phyloP scores from a whole-genome alignment of 2,888 invertebrate species.

The Drosophila demipolita region DNA sequence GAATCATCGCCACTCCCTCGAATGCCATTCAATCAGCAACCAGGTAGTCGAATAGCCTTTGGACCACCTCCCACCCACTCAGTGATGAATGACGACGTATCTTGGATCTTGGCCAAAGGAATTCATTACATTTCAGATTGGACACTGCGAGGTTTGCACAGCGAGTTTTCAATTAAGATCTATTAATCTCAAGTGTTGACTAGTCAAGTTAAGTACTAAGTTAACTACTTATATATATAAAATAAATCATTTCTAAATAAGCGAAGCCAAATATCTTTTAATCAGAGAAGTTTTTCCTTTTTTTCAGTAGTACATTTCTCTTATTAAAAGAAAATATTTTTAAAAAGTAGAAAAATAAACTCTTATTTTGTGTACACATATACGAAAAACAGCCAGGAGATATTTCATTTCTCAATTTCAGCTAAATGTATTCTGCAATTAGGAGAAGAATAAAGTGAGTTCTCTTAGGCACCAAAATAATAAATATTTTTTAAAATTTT shows the following conservation, averaged over 20 bases:
- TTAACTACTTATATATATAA: not conserved
- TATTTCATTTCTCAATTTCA: no score
- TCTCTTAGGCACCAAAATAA: no score
- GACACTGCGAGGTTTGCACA: conserved; percentile 32
- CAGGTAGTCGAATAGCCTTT: conserved; percentile 50
- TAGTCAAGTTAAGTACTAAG: not conserved
- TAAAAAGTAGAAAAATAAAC: not conserved
- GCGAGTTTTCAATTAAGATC: not conserved
- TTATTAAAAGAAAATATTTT: not conserved
- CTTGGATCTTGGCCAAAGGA: conserved; percentile 64
- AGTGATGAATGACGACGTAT: conserved; percentile 60
- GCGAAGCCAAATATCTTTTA: not conserved
- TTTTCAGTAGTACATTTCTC: not conserved
- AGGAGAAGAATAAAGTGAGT: not conserved
- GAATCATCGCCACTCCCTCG: conserved; percentile 39
- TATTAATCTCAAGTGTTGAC: not conserved
- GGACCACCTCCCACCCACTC: conserved; percentile 55
- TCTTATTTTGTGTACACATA: not conserved
- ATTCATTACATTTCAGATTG: conserved; percentile 48
- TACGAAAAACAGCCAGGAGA: no score
- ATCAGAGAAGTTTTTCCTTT: not conserved
- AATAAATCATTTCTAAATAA: not conserved
- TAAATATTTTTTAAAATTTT: not conserved
- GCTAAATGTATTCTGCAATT: no score
- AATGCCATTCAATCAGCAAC: conserved; percentile 52